phyloP scores from a whole-genome alignment of 2,888 invertebrate species.

The Miltochrista miniata region DNA sequence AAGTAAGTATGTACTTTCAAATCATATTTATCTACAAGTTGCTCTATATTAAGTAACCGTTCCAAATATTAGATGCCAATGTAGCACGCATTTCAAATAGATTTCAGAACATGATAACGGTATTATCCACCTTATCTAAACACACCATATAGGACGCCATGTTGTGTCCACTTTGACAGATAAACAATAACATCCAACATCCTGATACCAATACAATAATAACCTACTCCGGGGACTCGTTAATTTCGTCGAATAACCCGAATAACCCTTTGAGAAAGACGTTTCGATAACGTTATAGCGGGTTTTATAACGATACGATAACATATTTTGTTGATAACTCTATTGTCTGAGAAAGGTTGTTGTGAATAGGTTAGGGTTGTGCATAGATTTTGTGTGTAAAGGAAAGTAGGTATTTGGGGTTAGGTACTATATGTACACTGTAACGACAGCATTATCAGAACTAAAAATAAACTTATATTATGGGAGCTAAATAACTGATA shows the following conservation, averaged over 20 bases:
- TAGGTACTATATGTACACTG: too few species aligned
- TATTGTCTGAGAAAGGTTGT: constrained; percentile 3
- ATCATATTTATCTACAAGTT: too few species aligned
- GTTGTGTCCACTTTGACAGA: constrained; percentile 1
- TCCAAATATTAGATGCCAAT: too few species aligned
- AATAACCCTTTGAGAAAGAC: constrained; percentile 20
- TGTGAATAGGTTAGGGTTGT: too few species aligned
- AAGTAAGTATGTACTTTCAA: too few species aligned
- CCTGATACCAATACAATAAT: neutral
- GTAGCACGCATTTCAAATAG: neutral
- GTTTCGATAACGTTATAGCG: constrained; percentile 16
- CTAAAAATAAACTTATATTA: too few species aligned
- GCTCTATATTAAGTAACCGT: too few species aligned
- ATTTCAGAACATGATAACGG: neutral
- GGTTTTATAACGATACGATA: constrained; percentile 14
- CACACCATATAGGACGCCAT: neutral
- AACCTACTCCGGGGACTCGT: constrained; percentile 17
- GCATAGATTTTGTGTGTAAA: too few species aligned
- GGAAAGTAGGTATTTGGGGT: too few species aligned
- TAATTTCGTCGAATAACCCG: constrained; percentile 15
- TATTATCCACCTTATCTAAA: neutral
- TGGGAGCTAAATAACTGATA: too few species aligned
- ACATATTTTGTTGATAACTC: constrained; percentile 8
- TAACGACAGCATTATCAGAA: too few species aligned
- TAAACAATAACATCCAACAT: constrained; percentile 7